Conservation (phyloP, 2,113 vertebrate species). For the Rutilus rutilus region DNA sequence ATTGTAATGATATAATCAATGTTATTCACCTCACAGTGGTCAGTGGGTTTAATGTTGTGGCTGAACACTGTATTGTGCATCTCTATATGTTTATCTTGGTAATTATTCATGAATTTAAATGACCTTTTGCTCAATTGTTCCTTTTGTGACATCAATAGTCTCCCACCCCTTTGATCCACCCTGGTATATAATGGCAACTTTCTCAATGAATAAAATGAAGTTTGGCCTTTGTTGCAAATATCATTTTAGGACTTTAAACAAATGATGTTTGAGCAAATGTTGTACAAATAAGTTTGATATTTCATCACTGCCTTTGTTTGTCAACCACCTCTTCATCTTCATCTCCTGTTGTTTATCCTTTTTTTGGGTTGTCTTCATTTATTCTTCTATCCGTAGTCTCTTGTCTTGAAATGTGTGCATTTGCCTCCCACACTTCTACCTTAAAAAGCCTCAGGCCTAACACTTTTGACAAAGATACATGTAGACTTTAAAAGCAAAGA, state of each 20-base stretch:
- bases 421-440: slow-evolving; percentile 45
- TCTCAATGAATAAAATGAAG: background rate
- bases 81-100: background rate
- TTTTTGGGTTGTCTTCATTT: slow-evolving; percentile 19
- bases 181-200: background rate
- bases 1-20: too few relatives aligned
- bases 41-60: too few relatives aligned
- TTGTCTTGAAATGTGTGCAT: slow-evolving; percentile 9
- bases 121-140: background rate
- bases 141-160: background rate
- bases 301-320: background rate
- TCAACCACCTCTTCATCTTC: slow-evolving; percentile 25
- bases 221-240: background rate
- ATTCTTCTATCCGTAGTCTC: slow-evolving; percentile 1
- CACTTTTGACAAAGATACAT: slow-evolving; percentile 44
- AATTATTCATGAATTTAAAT: background rate
- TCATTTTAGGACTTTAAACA: background rate
- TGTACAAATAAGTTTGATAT: background rate
- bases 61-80: background rate
- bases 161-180: background rate
- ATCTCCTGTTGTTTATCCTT: slow-evolving; percentile 2
- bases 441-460: slow-evolving; percentile 43
- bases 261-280: background rate
- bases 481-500: slow-evolving; percentile 43
- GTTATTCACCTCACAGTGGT: too few relatives aligned